These are phyloP conservation scores for Antrozous pallidus DNA, from an alignment of 2,797 vertebrate species.

Conservation along the genomic window DNA sequence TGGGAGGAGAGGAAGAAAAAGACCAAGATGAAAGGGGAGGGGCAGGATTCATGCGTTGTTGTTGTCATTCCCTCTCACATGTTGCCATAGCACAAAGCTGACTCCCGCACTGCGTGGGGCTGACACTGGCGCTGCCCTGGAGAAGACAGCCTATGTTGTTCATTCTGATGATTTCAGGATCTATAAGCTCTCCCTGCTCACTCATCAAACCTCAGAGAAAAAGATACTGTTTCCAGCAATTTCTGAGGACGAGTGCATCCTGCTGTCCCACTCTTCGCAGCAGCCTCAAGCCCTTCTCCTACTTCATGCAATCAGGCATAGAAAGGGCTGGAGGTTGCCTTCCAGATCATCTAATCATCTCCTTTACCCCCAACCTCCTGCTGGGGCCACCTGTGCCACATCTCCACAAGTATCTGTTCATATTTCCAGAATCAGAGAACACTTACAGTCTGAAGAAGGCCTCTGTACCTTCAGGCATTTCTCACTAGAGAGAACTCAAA, in stretches of 20 bases:
- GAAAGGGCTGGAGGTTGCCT: background rate
- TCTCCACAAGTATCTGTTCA: background rate
- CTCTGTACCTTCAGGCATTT: background rate
- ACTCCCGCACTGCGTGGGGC: accelerated
- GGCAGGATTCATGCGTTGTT: accelerated
- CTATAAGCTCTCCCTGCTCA: background rate
- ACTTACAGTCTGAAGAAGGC: background rate
- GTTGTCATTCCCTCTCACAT: background rate
- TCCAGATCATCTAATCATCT: background rate
- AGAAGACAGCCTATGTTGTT: background rate
- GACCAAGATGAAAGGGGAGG: background rate
- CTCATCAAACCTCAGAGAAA: background rate
- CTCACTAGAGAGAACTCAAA: background rate
- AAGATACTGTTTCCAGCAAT: background rate
- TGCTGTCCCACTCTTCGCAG: background rate
- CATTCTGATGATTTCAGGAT: background rate
- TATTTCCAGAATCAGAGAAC: background rate
- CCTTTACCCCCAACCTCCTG: background rate
- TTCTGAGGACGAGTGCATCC: background rate
- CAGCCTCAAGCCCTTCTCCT: background rate
- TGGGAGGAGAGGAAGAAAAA: background rate
- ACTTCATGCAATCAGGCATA: background rate
- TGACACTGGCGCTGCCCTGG: background rate
- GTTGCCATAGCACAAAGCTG: background rate
- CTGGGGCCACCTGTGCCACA: background rate